Evolutionary conservation across 2,888 invertebrate genomes (phyloP), one percentile per base, ranked within the genome.

Genomic region (Thalpophila matura): DNA sequence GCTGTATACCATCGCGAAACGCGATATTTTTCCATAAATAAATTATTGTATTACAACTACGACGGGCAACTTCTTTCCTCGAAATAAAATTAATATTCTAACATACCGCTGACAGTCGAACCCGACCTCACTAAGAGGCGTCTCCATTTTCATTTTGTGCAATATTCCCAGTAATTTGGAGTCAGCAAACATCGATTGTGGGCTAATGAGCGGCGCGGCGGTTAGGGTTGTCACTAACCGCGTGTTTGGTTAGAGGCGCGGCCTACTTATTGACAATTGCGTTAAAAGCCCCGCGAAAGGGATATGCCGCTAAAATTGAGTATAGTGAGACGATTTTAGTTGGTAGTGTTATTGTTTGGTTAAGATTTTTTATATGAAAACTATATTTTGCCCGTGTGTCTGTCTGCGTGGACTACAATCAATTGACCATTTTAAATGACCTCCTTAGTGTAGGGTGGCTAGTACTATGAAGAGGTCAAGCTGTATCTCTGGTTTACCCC

Each of bases 211-310:
- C 26, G 26, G 37, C 57, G 57, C 26, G 26, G 37, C 57, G 47
- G 51, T 43, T 60, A 79, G 49, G 57, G 55, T 51, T 72, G 46
- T 14, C 72, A 38, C 63, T 56, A 57, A 43, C 50, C 35, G 20
- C 47, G 10, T 79, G 80, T 79, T 76, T 68, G 63, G n/a, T 47
- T 33, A 62, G 43, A 29, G 63, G 49, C 47, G 50, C 54, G 60
- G 49, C 77, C 71, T 35, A 50, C 22, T 22, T 79, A 62, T 77
- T 71, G 59, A 71, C 77, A 79, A 77, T 66, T 71, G 74, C 56
- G 80, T 68, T 79, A 74, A 79, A 79, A 79, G 77, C 71, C 14
- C 43, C 16, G 16, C 22, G 49, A 60, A 79, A 63, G 27, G 64
- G 77, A 76, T 79, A 76, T 43, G 45, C 5, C 14, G 37, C 27